Evolutionary conservation across 2,888 invertebrate species (phyloP).

Genomic region (Erebia ligea): DNA sequence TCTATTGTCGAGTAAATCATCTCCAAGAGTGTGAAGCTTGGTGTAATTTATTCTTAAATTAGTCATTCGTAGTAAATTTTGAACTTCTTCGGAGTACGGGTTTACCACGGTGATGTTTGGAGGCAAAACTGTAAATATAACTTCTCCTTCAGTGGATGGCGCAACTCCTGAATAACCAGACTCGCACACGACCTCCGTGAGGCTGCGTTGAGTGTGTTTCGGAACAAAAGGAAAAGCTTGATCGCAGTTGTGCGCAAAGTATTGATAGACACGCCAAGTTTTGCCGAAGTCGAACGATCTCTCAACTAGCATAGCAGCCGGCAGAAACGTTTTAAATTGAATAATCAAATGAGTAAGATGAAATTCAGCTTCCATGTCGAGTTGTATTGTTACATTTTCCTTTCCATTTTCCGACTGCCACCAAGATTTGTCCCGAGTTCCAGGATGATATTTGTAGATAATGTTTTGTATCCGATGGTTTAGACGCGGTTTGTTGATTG

Average conservation of each 20-base stretch:
- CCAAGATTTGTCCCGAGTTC: conserved; percentile 91
- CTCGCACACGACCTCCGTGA: conserved; percentile 98
- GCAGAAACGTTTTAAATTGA: conserved; percentile 98
- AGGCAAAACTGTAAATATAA: conserved; percentile 97
- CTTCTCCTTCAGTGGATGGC: conserved; percentile 97
- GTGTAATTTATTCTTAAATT: conserved; percentile 98
- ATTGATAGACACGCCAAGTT: conserved; percentile 98
- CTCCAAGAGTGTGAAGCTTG: conserved; percentile 97
- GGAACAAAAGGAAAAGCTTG: conserved; percentile 93
- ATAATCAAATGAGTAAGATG: conserved; percentile 99
- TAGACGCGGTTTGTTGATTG: conserved; percentile 85
- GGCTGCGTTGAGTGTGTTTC: conserved; percentile 86
- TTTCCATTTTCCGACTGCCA: conserved; percentile 99
- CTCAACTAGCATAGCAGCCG: conserved; percentile 99
- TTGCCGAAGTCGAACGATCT: conserved; percentile 97
- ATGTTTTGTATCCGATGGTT: conserved; percentile 97
- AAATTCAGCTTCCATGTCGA: conserved; percentile 99
- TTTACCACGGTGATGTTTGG: conserved; percentile 94
- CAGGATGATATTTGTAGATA: conserved; percentile 90
- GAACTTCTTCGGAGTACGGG: conserved; percentile 97
- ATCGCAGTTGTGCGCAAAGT: conserved; percentile 98
- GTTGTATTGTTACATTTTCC: conserved; percentile 95
- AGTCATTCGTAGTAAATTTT: conserved; percentile 97
- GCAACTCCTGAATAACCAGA: conserved; percentile 96
- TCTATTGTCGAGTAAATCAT: conserved; percentile 96